phyloP scores from a whole-genome alignment of 92 coral and sea anemone species.

The Epizoanthus stellaris region DNA sequence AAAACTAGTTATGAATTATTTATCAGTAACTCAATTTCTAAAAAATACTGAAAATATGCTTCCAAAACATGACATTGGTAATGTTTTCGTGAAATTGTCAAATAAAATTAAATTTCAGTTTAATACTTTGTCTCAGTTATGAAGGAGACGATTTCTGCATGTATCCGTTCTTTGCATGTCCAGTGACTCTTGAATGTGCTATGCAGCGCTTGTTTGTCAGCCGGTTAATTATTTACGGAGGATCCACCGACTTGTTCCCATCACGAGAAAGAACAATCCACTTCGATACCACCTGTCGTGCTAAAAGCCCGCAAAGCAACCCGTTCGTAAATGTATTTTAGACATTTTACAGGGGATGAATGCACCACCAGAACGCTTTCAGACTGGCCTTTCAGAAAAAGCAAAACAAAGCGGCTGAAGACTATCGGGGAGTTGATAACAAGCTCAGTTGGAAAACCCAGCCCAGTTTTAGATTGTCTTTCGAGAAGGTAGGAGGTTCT shows the following conservation, averaged over 20 bases:
- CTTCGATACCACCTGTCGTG: conserved; percentile 21
- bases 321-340: conserved; percentile 38
- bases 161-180: neutral
- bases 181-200: neutral
- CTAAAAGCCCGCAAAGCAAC: conserved; percentile 37
- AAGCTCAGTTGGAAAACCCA: neutral
- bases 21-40: neutral
- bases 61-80: neutral
- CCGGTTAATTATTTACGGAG: conserved; percentile 13
- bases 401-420: conserved; percentile 30
- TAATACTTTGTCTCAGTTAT: neutral
- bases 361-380: conserved; percentile 50
- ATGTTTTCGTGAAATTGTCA: neutral
- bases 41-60: neutral
- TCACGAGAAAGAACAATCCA: conserved; percentile 31
- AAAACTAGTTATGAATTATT: conserved; percentile 32
- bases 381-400: conserved; percentile 18
- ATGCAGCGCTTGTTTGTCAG: conserved; percentile 9
- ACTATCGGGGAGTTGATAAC: conserved; percentile 14
- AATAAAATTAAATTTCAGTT: no score
- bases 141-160: neutral
- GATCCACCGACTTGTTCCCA: conserved; percentile 1
- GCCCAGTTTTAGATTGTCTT: conserved; percentile 1
- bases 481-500: conserved; percentile 9
- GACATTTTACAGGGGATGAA: conserved; percentile 3